Conservation (phyloP, 2,113 vertebrate species). For the Mesocricetus auratus region DNA sequence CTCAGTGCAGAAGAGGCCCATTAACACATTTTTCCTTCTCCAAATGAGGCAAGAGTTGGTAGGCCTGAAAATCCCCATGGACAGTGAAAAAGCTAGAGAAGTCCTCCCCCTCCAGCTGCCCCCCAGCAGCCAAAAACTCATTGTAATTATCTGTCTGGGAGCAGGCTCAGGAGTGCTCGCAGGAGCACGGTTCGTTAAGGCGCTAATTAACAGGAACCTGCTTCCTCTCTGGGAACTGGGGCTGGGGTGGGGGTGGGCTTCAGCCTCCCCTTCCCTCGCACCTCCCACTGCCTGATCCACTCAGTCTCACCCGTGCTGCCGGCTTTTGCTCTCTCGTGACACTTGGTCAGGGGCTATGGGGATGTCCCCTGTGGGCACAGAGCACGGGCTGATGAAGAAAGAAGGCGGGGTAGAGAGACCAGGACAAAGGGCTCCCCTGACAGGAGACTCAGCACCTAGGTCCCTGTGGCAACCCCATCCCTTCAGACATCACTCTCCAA, state of each 20-base stretch:
- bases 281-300: background rate
- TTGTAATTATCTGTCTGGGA: constrained; percentile 80
- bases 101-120: constrained; percentile 61
- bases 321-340: background rate
- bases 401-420: background rate
- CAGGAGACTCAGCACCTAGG: background rate
- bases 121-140: constrained; percentile 64
- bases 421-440: background rate
- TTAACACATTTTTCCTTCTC: constrained; percentile 80
- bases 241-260: background rate
- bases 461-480: background rate
- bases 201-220: constrained; percentile 73
- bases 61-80: constrained; percentile 73
- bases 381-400: background rate
- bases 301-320: background rate
- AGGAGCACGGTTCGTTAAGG: constrained; percentile 62
- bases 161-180: background rate
- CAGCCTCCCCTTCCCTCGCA: background rate
- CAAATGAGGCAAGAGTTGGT: constrained; percentile 75
- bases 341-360: background rate
- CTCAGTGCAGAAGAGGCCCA: constrained; percentile 80
- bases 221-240: background rate
- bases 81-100: constrained; percentile 61
- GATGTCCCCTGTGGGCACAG: too few species aligned
- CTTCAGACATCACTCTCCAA: background rate